These are phyloP conservation scores for Trochalopteron elliotii DNA, from an alignment of 2,113 vertebrate genomes.

Conservation along the genomic window DNA sequence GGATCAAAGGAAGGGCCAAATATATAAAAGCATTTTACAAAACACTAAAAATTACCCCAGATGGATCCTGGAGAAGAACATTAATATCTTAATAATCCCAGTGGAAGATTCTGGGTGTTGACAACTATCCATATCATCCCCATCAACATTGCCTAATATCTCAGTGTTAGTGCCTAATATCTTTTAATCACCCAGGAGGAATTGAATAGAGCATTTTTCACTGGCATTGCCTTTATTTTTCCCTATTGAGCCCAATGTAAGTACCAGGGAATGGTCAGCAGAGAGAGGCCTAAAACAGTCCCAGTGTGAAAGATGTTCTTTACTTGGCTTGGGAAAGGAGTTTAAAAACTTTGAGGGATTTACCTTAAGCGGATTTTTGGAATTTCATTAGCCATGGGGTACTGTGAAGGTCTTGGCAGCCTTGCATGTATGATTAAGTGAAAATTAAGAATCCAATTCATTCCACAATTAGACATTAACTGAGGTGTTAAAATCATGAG, in stretches of 20 bases:
- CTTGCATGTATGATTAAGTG: background rate
- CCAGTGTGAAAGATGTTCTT: background rate
- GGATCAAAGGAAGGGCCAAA: background rate
- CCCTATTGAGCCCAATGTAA: background rate
- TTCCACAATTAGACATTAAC: background rate
- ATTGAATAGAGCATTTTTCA: background rate
- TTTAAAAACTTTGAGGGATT: background rate
- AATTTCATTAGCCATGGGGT: background rate
- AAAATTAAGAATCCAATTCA: background rate
- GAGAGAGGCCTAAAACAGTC: background rate
- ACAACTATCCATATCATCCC: fast-evolving
- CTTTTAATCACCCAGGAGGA: background rate
- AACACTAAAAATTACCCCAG: background rate
- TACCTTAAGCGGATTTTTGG: background rate
- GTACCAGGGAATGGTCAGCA: background rate
- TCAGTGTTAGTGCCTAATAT: background rate
- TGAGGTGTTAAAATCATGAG: background rate
- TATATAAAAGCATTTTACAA: background rate
- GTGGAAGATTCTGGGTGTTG: background rate
- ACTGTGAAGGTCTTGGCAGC: background rate
- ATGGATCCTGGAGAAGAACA: background rate
- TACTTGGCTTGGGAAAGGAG: background rate
- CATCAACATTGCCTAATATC: background rate
- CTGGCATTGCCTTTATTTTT: background rate
- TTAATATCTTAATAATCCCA: background rate